Evolutionary conservation across 2,797 vertebrate species (phyloP), one percentile per base, ranked within the genome.

Genomic region (Alosa sapidissima): DNA sequence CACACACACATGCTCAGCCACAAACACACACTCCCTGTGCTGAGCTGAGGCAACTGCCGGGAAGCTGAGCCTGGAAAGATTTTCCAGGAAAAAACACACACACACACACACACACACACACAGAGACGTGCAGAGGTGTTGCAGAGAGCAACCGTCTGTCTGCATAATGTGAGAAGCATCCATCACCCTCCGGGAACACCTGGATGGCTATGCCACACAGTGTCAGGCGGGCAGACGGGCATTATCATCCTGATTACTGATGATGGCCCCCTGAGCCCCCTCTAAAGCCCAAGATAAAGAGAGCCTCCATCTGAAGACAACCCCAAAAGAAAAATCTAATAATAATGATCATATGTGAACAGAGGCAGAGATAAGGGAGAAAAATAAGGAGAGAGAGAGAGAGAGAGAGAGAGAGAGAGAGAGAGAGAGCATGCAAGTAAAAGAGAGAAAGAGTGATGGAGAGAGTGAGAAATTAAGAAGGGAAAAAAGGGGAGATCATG

Each of bases 1-100:
- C 55, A n/a, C 55, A 21, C 13, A 58, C 9, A 19, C 55, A 58
- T 14, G 24, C 65, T 11, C 28, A 36, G 28, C 28, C 33, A 36
- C 65, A 72, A 11, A 41, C 65, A 72, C 65, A 72, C 65, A 72
- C 83, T 85, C 87, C 92, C 84, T 89, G 87, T 87, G 89, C 90
- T 49, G 83, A 84, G 87, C 91, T 86, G 93, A 93, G 92, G 93
- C 92, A 87, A 87, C 92, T 95, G 92, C 90, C 88, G 85, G 94
- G 94, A 96, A 96, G 89, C 87, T 86, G 84, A 90, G 89, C 81
- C 84, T 85, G 68, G 28, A 72, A 72, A 84, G 41, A 65, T 91
- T 91, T 95, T 96, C 92, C 94, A 88, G 94, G 92, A 91, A 91
- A 90, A 88, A 93, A 93, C 1, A 10, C 60, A 7, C 7, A 10